Base-by-base conservation (phyloP, 2,888 invertebrate genomes). In the Carabus problematicus region DNA sequence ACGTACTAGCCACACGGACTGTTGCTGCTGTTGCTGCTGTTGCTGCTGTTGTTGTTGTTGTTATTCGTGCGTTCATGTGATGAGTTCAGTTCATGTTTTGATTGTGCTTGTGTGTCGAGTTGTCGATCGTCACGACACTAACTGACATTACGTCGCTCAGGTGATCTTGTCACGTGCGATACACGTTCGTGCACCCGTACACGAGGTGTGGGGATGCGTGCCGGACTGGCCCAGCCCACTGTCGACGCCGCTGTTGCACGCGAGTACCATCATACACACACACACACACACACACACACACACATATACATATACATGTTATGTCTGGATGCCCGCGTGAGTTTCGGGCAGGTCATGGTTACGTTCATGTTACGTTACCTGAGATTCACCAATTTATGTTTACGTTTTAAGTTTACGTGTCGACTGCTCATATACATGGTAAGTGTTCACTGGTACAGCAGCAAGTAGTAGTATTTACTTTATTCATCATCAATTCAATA, bases 401-500 rank as follows among this genome's bases (percentile, higher is more conserved):
- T 2, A n/a, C 47, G 47, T 47, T 47, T 47, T 47, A 47, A 47
- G 12, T 47, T 47, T 47, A 47, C 47, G 47, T 47, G 47, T 47
- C 29, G 29, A 29, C 29, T 29, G 29, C 29, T 29, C 29, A 29
- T 29, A 29, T 29, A 29, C n/a, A n/a, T n/a, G n/a, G 29, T 29
- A 29, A 2, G 6, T 3, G 6, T 2, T 29, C 29, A 29, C 29
- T 29, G 6, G 29, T 29, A n/a, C n/a, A 29, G 29, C 6, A 29
- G 6, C 6, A n/a, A 29, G 29, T 29, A 29, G 29, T 29, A 29
- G 29, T 29, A 29, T 2, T 29, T 29, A 29, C 29, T n/a, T n/a
- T 29, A 29, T 29, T 29, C 29, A 29, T 29, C 29, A 29, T 29
- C 3, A 29, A 29, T 29, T 29, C 3, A 29, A 29, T 29, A 29